phyloP scores from a whole-genome alignment of 2,113 vertebrate species.

The Motacilla alba region DNA sequence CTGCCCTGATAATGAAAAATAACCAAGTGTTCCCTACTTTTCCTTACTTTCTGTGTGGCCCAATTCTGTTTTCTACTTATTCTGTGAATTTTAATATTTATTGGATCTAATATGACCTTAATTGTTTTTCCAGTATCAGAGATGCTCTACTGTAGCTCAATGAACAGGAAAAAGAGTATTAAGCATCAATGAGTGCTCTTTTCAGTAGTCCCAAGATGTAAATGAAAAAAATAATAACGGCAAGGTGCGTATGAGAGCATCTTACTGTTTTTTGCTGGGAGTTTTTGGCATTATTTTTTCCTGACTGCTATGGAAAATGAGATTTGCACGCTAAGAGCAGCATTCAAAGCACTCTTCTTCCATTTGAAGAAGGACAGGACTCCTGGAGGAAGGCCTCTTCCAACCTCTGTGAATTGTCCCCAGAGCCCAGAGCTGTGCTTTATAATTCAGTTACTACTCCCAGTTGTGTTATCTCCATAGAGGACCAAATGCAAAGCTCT shows the following conservation, averaged over 20 bases:
- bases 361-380: background rate
- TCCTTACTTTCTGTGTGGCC: background rate
- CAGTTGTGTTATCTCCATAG: background rate
- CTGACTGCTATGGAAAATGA: background rate
- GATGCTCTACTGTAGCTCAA: background rate
- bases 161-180: background rate
- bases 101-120: background rate
- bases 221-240: background rate
- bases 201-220: background rate
- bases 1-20: background rate
- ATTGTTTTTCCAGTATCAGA: background rate
- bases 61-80: background rate
- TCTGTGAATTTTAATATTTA: constrained; percentile 27
- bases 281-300: background rate
- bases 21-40: background rate
- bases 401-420: background rate
- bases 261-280: background rate
- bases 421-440: background rate
- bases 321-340: background rate
- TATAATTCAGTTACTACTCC: background rate
- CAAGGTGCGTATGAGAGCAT: background rate
- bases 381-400: background rate
- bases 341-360: background rate
- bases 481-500: background rate
- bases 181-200: background rate